Percentiles rank a stretch among this genome's conserved stretches.
Conservation (phyloP, 2,888 invertebrate species). For the Cerceris rybyensis region DNA sequence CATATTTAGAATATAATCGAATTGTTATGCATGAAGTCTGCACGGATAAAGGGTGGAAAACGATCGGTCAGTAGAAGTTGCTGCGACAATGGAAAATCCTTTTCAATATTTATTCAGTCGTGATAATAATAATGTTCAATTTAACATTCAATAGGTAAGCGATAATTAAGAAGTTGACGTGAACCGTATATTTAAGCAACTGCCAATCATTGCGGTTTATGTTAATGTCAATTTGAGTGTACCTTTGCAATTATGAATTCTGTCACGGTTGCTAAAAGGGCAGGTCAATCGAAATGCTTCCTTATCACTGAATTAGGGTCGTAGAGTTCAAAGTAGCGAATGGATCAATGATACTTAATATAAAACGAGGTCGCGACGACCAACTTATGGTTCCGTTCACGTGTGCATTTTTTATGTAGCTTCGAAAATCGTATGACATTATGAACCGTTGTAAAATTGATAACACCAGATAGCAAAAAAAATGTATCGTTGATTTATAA, state of each 20-base stretch:
- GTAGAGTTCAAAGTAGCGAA: slow-evolving; percentile 30
- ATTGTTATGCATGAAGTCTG: no score
- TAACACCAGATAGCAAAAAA: no score
- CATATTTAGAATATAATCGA: no score
- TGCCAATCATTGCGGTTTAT: slow-evolving; percentile 1
- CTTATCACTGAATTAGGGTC: slow-evolving; percentile 33
- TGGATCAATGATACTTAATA: slow-evolving; percentile 34
- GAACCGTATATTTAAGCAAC: slow-evolving; percentile 8
- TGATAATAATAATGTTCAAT: background rate
- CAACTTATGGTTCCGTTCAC: slow-evolving; percentile 1
- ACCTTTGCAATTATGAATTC: background rate
- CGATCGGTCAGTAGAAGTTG: no score
- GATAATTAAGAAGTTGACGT: no score
- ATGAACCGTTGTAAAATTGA: background rate
- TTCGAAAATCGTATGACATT: background rate
- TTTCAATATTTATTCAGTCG: background rate
- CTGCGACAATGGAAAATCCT: background rate
- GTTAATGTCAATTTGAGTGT: slow-evolving; percentile 12
- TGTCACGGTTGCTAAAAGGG: background rate
- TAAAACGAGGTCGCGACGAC: slow-evolving; percentile 11
- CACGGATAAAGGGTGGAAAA: no score
- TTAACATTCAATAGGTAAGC: background rate
- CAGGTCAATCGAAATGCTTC: background rate
- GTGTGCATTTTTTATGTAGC: slow-evolving; percentile 18
- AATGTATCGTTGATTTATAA: no score